Base-by-base conservation (phyloP, 2,888 invertebrate species). In the Meiosimyza platycephala region DNA sequence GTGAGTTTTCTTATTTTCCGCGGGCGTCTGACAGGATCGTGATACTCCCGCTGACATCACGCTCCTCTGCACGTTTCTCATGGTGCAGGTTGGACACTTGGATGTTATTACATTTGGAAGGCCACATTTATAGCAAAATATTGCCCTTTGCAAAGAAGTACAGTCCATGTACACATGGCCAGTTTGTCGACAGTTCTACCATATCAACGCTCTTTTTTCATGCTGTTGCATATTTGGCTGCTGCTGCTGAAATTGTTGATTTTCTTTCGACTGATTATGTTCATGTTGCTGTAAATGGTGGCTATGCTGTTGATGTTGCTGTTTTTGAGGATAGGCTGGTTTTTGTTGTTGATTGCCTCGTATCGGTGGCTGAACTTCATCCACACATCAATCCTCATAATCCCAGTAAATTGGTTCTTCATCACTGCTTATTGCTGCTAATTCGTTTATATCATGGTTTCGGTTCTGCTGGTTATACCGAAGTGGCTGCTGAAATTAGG, bases 101-200 rank as follows among this genome's bases (percentile, higher is more conserved):
- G 54, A 40, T 15, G 66, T 66, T 6, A 66, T 66, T 0, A 33
- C 40, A 6, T 54, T 28, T 3, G 0, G 33, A 1, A 22, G 13
- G 6, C 65, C 65, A 28, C n/a, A 65, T 52, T 65, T 65, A 65
- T 51, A 33, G 33, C 62, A 63, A 16, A 40, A 63, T 12, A 66
- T 66, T 15, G 33, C 54, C 13, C 54, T 18, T n/a, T 33, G 15
- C n/a, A 54, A 0, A n/a, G 66, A 48, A 4, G 18, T 3, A 50
- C 64, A 64, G 5, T 64, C 64, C 13, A n/a, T 64, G 16, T 22
- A 64, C 1, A 50, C 51, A 13, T 64, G 64, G 6, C 66, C 66
- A 16, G 6, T 13, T 33, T 66, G 52, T 2, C 40, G 28, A 40
- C 54, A 66, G 51, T 66, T 66, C 16, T 40, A 66, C 16, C 66